phyloP scores from a whole-genome alignment of 1,140 invertebrate species.

The Berghia stephanieae region DNA sequence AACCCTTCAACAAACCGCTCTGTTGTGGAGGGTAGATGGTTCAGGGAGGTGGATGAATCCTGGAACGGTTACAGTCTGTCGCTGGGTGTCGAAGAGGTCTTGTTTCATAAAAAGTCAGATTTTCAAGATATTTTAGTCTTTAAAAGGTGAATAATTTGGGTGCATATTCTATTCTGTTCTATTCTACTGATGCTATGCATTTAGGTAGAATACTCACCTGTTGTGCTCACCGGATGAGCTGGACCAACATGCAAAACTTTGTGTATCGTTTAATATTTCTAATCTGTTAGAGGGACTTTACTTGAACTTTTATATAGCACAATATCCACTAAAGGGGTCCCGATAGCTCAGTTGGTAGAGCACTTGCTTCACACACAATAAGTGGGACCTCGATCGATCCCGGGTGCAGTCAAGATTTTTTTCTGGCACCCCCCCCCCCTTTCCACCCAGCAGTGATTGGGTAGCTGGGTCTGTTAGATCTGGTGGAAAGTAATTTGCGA shows the following conservation, averaged over 20 bases:
- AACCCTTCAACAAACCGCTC: slow-evolving; percentile 6
- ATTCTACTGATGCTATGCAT: too few relatives aligned
- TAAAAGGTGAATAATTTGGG: slow-evolving; percentile 78
- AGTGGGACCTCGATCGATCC: too few relatives aligned
- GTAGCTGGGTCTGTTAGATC: too few relatives aligned
- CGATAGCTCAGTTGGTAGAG: too few relatives aligned
- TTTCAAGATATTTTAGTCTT: slow-evolving; percentile 91
- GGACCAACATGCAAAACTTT: neutral
- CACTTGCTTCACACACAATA: too few relatives aligned
- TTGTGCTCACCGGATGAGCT: neutral
- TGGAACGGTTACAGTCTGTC: slow-evolving; percentile 93
- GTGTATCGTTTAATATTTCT: slow-evolving; percentile 1
- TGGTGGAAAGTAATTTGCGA: too few relatives aligned
- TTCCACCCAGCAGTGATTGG: too few relatives aligned
- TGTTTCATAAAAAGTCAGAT: slow-evolving; percentile 83
- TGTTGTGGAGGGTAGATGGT: slow-evolving; percentile 54
- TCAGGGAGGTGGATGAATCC: slow-evolving; percentile 68
- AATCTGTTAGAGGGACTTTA: slow-evolving; percentile 4
- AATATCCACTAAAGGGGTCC: too few relatives aligned
- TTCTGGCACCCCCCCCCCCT: too few relatives aligned
- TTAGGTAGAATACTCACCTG: neutral
- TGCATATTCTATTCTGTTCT: too few relatives aligned
- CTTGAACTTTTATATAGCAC: too few relatives aligned
- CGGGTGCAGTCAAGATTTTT: too few relatives aligned
- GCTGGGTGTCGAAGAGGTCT: slow-evolving; percentile 83